A percentile compares a stretch with the other conserved stretches of the same genome.
Conservation (phyloP, 2,797 vertebrate species). For the Pitangus sulphuratus region DNA sequence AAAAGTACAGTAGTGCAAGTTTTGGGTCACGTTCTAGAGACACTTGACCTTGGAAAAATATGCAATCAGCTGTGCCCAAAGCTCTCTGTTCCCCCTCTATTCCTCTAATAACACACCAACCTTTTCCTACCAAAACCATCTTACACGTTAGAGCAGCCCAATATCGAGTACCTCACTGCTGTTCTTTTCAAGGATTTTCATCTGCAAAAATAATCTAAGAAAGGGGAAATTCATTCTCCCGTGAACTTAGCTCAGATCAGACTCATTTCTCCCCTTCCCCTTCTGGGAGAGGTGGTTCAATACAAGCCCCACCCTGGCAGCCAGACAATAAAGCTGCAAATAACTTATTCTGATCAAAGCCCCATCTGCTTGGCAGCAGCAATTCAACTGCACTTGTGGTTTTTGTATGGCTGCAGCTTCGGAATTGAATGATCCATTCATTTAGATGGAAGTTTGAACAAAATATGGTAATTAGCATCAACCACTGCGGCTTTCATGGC, state of each 20-base stretch:
- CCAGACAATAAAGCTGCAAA: conserved; percentile 62
- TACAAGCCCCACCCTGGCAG: conserved; percentile 52
- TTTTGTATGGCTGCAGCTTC: conserved; percentile 62
- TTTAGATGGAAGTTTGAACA: conserved; percentile 67
- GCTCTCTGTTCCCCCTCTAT: not conserved
- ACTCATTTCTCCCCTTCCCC: not conserved
- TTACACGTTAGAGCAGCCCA: not conserved
- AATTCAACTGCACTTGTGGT: conserved; percentile 67
- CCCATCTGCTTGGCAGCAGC: conserved; percentile 71
- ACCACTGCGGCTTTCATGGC: conserved; percentile 61
- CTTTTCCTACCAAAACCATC: not conserved
- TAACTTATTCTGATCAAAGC: conserved; percentile 71
- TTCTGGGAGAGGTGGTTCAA: not conserved
- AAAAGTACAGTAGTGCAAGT: not conserved
- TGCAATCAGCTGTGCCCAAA: not conserved
- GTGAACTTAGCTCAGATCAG: not conserved
- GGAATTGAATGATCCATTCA: conserved; percentile 66
- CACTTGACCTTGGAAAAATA: not conserved
- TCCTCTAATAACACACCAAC: not conserved
- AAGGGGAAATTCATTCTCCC: not conserved
- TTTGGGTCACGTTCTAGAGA: not conserved
- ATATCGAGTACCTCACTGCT: not conserved
- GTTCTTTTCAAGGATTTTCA: not conserved
- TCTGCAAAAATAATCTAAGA: not conserved
- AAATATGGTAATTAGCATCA: conserved; percentile 72